phyloP scores from a whole-genome alignment of 1,140 invertebrate genomes.

The Phenacoccus solenopsis region DNA sequence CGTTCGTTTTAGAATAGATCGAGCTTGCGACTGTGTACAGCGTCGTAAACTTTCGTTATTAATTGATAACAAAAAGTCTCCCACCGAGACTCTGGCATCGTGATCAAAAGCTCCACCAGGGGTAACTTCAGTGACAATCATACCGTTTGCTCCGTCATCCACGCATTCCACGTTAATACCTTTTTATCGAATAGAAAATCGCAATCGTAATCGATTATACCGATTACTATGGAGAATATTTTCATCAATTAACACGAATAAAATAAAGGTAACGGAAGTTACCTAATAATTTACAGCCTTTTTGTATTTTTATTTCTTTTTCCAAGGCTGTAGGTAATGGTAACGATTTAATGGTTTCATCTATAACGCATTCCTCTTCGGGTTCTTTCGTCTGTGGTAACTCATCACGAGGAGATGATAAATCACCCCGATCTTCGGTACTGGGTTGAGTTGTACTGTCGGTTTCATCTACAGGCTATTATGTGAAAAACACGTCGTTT shows the following conservation, averaged over 20 bases:
- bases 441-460: too few relatives aligned
- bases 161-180: conserved; percentile 43
- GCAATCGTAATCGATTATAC: not conserved
- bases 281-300: conserved; percentile 45
- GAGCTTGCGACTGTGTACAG: conserved; percentile 46
- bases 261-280: conserved; percentile 23
- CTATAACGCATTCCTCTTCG: conserved; percentile 13
- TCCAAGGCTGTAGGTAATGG: conserved; percentile 45
- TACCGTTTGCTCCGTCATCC: conserved; percentile 51
- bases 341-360: conserved; percentile 30
- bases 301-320: conserved; percentile 43
- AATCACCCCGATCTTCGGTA: too few relatives aligned
- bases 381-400: too few relatives aligned
- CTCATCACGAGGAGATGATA: too few relatives aligned
- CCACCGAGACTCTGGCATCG: conserved; percentile 44
- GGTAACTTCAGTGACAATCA: conserved; percentile 43
- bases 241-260: not conserved
- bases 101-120: conserved; percentile 40
- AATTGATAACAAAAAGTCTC: conserved; percentile 39
- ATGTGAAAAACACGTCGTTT: too few relatives aligned
- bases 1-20: conserved; percentile 46
- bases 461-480: too few relatives aligned
- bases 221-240: too few relatives aligned
- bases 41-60: conserved; percentile 52
- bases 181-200: conserved; percentile 24